Evolutionary conservation across 2,113 vertebrate genomes (phyloP), one percentile per base, ranked within the genome.

Genomic region (Cariama cristata): DNA sequence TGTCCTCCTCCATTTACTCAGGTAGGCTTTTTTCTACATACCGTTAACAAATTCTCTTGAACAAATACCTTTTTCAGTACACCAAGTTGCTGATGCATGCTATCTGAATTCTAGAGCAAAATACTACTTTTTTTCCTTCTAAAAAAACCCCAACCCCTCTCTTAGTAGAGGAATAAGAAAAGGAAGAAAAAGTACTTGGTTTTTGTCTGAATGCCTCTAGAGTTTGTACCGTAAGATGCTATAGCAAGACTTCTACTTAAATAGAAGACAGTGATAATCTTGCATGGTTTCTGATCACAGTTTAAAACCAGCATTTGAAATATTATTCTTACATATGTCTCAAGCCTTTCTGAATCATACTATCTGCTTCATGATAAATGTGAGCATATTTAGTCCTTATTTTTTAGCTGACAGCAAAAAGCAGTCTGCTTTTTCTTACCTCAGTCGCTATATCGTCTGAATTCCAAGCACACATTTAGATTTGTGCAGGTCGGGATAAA

Each of bases 261-360:
- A 53, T 59, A 28, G 66, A 49, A 63, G 56, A 71, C 21, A 32
- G 68, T 68, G 58, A 55, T 76, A 66, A 50, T 74, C 56, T 89
- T 79, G 18, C 26, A 11, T 22, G 55, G 68, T 81, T 96, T 96
- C 63, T 91, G 27, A 81, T 93, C 64, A 21, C 58, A 88, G 66
- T 96, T 96, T 44, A 73, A 92, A 88, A 96, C 42, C 32, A 79
- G 44, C 32, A 18, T 79, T 83, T 84, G n/a, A 42, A 44, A 79
- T 86, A 44, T 45, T 79, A 32, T 75, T 92, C 44, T 35, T 76
- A 9, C 66, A 30, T 20, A 30, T 67, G 27, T 92, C n/a, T 87
- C 44, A 79, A 47, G 82, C 40, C 86, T 88, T 86, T 77, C 92
- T 89, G 82, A 95, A 44, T 89, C 44, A 64, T 33, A 38, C 73